phyloP scores from a whole-genome alignment of 2,113 vertebrate genomes.

The Myotis lucifugus region DNA sequence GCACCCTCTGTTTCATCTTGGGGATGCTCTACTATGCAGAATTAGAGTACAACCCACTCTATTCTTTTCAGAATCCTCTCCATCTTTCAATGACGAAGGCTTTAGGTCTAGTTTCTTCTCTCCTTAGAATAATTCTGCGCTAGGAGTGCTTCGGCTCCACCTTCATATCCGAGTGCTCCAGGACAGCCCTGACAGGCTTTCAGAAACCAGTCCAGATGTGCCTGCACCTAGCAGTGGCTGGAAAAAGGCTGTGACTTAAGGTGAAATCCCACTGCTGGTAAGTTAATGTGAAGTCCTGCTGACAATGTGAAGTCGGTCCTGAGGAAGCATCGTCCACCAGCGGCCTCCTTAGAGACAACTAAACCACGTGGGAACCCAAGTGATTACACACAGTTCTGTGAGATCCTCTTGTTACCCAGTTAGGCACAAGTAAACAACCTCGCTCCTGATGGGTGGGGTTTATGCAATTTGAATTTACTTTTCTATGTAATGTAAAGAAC shows the following conservation, averaged over 20 bases:
- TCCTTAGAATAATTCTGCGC: background rate
- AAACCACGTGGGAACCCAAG: background rate
- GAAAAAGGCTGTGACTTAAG: background rate
- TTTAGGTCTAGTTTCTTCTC: background rate
- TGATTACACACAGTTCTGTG: background rate
- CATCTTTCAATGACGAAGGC: background rate
- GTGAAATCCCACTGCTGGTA: background rate
- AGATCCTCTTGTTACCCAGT: background rate
- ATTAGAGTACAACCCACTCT: background rate
- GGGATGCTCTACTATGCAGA: background rate
- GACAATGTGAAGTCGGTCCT: accelerated
- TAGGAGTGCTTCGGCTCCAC: background rate
- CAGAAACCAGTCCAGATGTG: background rate
- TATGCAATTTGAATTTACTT: background rate
- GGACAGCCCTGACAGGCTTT: background rate
- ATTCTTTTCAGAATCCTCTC: background rate
- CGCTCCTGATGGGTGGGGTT: background rate
- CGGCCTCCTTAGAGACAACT: background rate
- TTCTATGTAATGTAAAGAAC: background rate
- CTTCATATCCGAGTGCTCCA: background rate
- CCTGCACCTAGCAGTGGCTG: background rate
- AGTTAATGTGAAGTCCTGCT: background rate
- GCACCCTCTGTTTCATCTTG: background rate
- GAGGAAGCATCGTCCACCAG: background rate
- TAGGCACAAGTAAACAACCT: background rate